These are phyloP conservation scores for Nematopogon swammerdamellus DNA, from an alignment of 2,888 invertebrate genomes.

Conservation along the genomic window DNA sequence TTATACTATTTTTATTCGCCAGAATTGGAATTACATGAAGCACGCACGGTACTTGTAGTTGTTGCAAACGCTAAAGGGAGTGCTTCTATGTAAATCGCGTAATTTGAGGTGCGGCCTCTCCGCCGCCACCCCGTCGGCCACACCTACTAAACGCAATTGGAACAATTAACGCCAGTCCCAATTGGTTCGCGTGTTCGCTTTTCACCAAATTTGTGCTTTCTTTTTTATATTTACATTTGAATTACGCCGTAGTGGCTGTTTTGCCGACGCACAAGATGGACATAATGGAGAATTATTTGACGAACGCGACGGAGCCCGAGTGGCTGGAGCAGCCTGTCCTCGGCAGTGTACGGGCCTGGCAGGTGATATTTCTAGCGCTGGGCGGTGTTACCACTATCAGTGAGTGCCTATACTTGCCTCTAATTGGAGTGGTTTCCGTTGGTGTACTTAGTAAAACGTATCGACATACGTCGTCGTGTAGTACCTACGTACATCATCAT, in stretches of 20 bases:
- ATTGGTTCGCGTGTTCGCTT: neutral
- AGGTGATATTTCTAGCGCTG: conserved; percentile 69
- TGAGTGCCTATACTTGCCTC: conserved; percentile 27
- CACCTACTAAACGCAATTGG: conserved; percentile 31
- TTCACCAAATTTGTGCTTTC: neutral
- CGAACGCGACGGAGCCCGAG: conserved; percentile 53
- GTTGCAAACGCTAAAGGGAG: too few relatives aligned
- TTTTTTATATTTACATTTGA: neutral
- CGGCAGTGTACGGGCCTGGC: conserved; percentile 76
- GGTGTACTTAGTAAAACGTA: neutral
- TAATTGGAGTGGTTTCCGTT: neutral
- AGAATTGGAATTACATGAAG: too few relatives aligned
- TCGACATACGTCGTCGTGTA: neutral
- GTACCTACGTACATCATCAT: neutral
- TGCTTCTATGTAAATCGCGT: conserved; percentile 24
- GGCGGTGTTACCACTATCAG: conserved; percentile 61
- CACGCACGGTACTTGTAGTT: too few relatives aligned
- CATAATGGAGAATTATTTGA: conserved; percentile 33
- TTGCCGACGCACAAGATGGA: conserved; percentile 20
- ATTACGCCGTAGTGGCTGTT: neutral
- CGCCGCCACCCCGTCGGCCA: conserved; percentile 20
- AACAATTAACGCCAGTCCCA: conserved; percentile 26
- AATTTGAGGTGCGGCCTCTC: conserved; percentile 32
- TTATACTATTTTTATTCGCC: too few relatives aligned
- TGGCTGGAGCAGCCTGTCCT: conserved; percentile 72